Evolutionary conservation across 2,113 vertebrate genomes (phyloP).

Genomic region (Cacatua alba): DNA sequence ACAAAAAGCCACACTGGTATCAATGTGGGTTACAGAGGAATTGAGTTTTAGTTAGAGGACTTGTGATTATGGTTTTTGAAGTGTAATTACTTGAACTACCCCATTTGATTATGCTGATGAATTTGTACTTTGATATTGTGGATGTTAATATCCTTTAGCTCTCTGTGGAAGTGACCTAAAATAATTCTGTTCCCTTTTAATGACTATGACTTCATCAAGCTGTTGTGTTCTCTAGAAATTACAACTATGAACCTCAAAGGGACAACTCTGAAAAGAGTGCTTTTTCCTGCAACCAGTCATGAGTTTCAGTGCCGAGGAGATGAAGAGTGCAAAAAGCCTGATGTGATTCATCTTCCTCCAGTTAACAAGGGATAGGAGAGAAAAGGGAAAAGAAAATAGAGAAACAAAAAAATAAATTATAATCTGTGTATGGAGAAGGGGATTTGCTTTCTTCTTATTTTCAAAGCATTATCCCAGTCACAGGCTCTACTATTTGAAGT

Average conservation of each 20-base stretch:
- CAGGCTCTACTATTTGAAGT: neutral
- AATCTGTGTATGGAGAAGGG: neutral
- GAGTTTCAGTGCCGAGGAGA: neutral
- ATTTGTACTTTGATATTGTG: slow-evolving; percentile 27
- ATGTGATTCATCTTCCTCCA: neutral
- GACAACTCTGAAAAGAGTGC: neutral
- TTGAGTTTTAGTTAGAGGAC: neutral
- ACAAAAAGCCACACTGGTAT: neutral
- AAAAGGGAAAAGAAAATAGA: neutral
- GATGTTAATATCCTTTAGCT: slow-evolving; percentile 19
- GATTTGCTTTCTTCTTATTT: neutral
- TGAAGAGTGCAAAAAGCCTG: neutral
- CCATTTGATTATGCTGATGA: slow-evolving; percentile 40
- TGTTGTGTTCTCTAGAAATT: slow-evolving; percentile 30
- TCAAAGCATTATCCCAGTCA: neutral
- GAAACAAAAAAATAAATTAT: neutral
- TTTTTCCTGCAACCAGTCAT: neutral
- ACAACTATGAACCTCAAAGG: neutral
- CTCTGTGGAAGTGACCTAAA: slow-evolving; percentile 10
- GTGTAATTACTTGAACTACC: slow-evolving; percentile 32
- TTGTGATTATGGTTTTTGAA: slow-evolving; percentile 7
- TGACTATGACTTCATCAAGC: neutral
- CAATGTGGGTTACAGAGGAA: neutral
- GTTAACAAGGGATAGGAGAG: neutral
- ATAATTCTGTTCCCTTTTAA: slow-evolving; percentile 28